Base-by-base conservation (phyloP, 1,140 invertebrate species). In the Hyposmocoma kahamanoa region DNA sequence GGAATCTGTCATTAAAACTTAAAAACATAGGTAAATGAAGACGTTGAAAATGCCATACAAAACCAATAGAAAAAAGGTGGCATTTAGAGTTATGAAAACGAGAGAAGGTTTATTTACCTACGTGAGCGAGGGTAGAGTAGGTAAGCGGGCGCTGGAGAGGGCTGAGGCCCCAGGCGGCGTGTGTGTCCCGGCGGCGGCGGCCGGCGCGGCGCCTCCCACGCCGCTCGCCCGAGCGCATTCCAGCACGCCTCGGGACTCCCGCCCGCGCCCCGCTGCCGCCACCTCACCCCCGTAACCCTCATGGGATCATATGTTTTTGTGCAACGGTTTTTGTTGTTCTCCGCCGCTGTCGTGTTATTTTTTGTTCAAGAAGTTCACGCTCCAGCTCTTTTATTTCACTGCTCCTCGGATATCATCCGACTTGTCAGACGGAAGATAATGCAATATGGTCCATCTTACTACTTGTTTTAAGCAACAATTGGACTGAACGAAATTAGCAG, bases 281-380 rank as follows among this genome's bases (percentile, higher is more conserved):
- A 17, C 50, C 56, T n/a, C n/a, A n/a, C 61, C 70, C 67, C 70
- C 68, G 50, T 53, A 60, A 68, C 72, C 74, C 76, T 78, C 77
- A 69, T 74, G 73, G 71, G 79, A 85, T 85, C 82, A 85, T 85
- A 85, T 85, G 82, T 85, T 85, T 85, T 85, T 85, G 72, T 83
- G 76, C 79, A 85, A 83, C 82, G 82, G 79, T 83, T 83, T 83
- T 83, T 83, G 82, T 83, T 83, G 77, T 81, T 79, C 72, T 65
- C 82, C 78, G 79, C 77, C 72, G 72, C 63, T 65, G 61, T 71
- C 62, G 63, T 67, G 50, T 81, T 73, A 59, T 77, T 83, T 78
- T 79, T 81, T 79, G 56, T 64, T 64, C 50, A 64, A 61, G 53
- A 67, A 79, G 68, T 82, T 82, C 77, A 84, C 78, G 77, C 75